Percentiles rank a stretch among this genome's conserved stretches.
These are phyloP conservation scores for Diacarnus erythraeanus DNA, from an alignment of 37 sponge, comb jelly and placozoan species.

Conservation along the genomic window DNA sequence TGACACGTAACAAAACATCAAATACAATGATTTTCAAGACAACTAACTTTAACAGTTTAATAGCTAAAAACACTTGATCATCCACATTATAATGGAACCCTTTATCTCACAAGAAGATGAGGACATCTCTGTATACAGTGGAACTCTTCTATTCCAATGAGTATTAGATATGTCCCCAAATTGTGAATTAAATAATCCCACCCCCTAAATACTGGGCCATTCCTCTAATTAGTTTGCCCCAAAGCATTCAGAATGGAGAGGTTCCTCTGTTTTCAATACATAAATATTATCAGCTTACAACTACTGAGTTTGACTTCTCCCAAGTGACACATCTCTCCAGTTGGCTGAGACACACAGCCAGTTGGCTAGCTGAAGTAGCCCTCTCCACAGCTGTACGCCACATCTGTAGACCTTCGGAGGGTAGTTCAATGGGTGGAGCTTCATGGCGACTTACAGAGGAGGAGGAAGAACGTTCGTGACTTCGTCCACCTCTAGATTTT, in stretches of 20 bases:
- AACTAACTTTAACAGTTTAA: not conserved
- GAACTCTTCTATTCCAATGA: not conserved
- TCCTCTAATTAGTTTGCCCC: too few relatives aligned
- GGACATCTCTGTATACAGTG: too few relatives aligned
- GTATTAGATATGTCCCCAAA: not conserved
- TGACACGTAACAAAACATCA: not conserved
- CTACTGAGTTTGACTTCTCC: conserved; percentile 91
- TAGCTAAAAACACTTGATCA: not conserved
- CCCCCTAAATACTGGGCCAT: too few relatives aligned
- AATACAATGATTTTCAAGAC: not conserved
- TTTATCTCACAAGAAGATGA: not conserved
- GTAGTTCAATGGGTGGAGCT: conserved; percentile 12
- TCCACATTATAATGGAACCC: not conserved
- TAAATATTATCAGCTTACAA: conserved; percentile 49
- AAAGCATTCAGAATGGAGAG: not conserved
- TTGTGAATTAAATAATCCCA: not conserved
- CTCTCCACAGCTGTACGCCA: conserved; percentile 74
- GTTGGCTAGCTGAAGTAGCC: conserved; percentile 77
- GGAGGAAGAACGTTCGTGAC: not conserved
- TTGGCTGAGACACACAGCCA: conserved; percentile 73
- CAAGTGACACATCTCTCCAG: conserved; percentile 81
- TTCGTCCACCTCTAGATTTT: not conserved
- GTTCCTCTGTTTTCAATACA: too few relatives aligned
- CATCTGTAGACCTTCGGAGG: conserved; percentile 22
- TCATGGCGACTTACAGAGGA: not conserved